Evolutionary conservation across 1,140 invertebrate genomes (phyloP).

Genomic region (Bombus superbus): DNA sequence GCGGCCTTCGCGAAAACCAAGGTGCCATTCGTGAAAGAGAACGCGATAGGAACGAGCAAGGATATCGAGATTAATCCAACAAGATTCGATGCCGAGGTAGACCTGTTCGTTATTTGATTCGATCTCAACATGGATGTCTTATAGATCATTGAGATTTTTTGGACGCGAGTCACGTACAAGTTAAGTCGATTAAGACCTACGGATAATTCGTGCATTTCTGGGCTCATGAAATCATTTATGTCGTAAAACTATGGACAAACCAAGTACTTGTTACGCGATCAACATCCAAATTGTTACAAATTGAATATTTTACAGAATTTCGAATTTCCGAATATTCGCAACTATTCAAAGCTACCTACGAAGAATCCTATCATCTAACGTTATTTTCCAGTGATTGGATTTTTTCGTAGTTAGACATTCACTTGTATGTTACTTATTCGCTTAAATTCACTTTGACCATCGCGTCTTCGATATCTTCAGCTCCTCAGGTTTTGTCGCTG

Average conservation of each 20-base stretch:
- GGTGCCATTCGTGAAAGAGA: background rate
- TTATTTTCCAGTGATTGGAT: no score
- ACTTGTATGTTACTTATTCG: no score
- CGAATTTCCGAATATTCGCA: background rate
- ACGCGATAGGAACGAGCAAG: background rate
- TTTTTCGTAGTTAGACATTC: no score
- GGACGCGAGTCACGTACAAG: background rate
- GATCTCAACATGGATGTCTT: background rate
- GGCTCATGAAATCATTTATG: background rate
- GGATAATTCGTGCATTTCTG: background rate
- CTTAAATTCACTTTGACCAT: no score
- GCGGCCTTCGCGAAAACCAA: slow-evolving; percentile 11
- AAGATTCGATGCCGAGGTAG: background rate
- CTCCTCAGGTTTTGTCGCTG: background rate
- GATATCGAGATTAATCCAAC: background rate
- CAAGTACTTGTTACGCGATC: background rate
- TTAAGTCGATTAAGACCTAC: background rate
- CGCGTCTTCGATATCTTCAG: background rate
- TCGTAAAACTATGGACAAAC: background rate
- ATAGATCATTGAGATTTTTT: background rate
- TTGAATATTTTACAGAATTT: no score
- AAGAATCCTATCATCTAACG: background rate
- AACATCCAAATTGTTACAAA: background rate
- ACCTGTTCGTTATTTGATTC: background rate
- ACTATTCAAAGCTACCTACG: background rate